Conservation (phyloP, 2,888 invertebrate species). For the Lasioglossum morio region DNA sequence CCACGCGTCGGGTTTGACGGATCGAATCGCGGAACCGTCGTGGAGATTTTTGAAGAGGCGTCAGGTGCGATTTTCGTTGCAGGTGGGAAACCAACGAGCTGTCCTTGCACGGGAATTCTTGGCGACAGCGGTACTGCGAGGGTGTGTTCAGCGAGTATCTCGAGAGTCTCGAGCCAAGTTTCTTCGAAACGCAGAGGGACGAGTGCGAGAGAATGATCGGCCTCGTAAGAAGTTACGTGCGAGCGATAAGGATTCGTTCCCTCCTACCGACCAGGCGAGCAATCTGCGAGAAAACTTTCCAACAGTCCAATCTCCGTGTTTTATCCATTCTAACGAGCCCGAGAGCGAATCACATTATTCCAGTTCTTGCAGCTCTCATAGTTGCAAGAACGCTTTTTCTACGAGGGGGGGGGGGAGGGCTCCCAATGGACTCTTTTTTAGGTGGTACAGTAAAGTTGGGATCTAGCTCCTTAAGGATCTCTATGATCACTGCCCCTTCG, state of each 20-base stretch:
- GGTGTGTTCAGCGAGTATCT: slow-evolving; percentile 81
- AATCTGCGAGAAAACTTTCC: background rate
- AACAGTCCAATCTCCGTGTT: background rate
- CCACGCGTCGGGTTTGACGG: background rate
- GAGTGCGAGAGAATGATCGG: slow-evolving; percentile 71
- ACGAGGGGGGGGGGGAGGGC: too few relatives aligned
- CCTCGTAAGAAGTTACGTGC: slow-evolving; percentile 72
- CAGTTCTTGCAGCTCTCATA: background rate
- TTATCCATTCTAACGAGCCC: background rate
- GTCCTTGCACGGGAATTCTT: slow-evolving; percentile 77
- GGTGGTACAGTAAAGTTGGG: too few relatives aligned
- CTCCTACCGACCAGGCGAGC: slow-evolving; percentile 76
- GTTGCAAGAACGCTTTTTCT: background rate
- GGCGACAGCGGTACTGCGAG: slow-evolving; percentile 82
- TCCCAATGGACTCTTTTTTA: too few relatives aligned
- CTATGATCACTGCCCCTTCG: too few relatives aligned
- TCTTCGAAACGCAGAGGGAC: slow-evolving; percentile 69
- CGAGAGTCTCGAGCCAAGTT: slow-evolving; percentile 75
- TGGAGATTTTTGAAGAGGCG: background rate
- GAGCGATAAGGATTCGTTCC: slow-evolving; percentile 71
- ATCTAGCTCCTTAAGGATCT: too few relatives aligned
- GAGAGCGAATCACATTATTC: background rate
- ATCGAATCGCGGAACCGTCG: background rate
- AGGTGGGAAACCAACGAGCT: slow-evolving; percentile 78
- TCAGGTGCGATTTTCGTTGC: background rate